Base-by-base conservation (phyloP, 1,140 invertebrate species). In the Microvelia longipes region DNA sequence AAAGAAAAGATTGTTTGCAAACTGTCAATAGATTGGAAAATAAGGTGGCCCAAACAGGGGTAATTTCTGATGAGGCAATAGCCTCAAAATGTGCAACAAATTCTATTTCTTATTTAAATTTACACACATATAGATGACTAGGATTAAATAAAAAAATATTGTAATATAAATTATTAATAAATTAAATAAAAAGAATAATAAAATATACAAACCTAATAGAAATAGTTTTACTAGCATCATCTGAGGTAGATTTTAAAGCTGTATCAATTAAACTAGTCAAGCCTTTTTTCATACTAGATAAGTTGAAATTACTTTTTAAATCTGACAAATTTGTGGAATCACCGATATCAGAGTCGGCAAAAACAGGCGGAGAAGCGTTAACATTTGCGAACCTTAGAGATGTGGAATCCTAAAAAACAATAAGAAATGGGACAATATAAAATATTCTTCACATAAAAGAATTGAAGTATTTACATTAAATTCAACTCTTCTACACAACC, bases 251-350 rank as follows among this genome's bases (percentile, higher is more conserved):
- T 19, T 50, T 50, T 50, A 50, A 50, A 50, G 35, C 35, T 11
- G 5, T 50, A 19, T 50, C 35, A 19, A 50, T 50, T 50, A 50
- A 50, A 50, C 35, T 50, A 50, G 35, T 11, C 19, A 50, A 50
- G 19, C 35, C 35, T 19, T 65, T 65, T 65, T 24, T 65, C 24
- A 65, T 24, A 65, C n/a, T 65, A 65, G 63, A 65, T 65, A 65
- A 24, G 24, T 65, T 65, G 24, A 27, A 65, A 65, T 27, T 67
- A 27, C 2, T 14, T 67, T 27, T 67, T 2, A 67, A 67, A 67
- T 27, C 26, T 5, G 28, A 27, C 2, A 67, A 67, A 67, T 27
- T 19, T 14, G 28, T 15, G 26, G 35, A 29, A 30, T 30, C 66
- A 68, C n/a, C 5, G 14, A 29, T 62, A 50, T 50, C 35, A 50